Evolutionary conservation across 2,888 invertebrate genomes (phyloP).

Genomic region (Tromatobia lineatoria): DNA sequence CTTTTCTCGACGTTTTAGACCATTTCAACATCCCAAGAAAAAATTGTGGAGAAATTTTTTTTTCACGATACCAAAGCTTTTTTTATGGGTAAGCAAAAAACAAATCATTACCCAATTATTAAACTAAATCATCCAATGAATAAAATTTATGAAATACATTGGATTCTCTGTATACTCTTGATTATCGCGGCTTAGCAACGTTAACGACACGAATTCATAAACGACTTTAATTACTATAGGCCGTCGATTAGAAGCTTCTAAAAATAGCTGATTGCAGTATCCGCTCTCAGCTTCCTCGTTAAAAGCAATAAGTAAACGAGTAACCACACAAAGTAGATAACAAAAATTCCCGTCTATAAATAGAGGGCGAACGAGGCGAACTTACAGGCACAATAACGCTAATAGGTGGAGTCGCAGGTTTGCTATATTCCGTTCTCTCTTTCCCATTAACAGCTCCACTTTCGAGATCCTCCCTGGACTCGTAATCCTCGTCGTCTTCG

Average conservation of each 20-base stretch:
- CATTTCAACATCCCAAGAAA: no score
- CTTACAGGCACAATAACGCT: slow-evolving; percentile 83
- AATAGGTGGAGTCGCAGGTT: slow-evolving; percentile 79
- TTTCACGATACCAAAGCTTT: no score
- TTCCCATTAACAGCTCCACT: slow-evolving; percentile 80
- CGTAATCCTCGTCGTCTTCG: slow-evolving; percentile 88
- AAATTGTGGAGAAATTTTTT: no score
- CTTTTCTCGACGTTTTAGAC: no score
- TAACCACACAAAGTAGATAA: neutral
- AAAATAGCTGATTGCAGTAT: neutral
- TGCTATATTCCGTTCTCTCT: slow-evolving; percentile 78
- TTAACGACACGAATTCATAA: neutral
- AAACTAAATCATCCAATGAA: neutral
- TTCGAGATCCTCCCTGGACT: slow-evolving; percentile 88
- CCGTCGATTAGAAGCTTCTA: neutral
- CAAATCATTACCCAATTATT: no score
- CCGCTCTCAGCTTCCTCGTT: neutral
- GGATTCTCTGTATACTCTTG: neutral
- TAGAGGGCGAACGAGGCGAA: slow-evolving; percentile 29
- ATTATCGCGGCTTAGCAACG: neutral
- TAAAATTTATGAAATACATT: neutral
- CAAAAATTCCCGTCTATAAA: neutral
- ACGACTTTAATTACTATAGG: neutral
- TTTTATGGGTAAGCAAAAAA: no score
- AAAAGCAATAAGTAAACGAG: neutral